Evolutionary conservation across 2,113 vertebrate species (phyloP), one percentile per base, ranked within the genome.

Genomic region (Cyanoramphus novaezelandiae): DNA sequence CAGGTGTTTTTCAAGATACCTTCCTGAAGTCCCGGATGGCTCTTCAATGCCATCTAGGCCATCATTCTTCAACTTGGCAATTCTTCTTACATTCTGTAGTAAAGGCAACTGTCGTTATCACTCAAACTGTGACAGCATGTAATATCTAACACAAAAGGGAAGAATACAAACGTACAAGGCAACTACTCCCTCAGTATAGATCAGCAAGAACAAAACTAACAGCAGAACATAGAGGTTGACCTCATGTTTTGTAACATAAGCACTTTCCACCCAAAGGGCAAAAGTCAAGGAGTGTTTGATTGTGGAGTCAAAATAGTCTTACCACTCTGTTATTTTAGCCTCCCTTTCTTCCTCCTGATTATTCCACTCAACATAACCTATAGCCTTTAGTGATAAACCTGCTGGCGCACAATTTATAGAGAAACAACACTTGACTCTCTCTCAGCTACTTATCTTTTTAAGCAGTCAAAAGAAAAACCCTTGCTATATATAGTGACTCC

Each of bases 331-430:
- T 98, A 97, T 98, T 98, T 97, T 98, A 98, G 96, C 97, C 98
- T 98, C 98, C 98, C 96, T 85, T 93, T 97, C 98, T 98, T 98
- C 98, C 97, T 98, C 95, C 87, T 82, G 95, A 97, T 97, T 97
- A 91, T 97, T 95, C 95, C 65, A 82, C 94, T 97, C 97, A 88
- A 94, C 97, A 91, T 97, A 97, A 98, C 97, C 98, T 97, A 92
- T 75, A 84, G 92, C 50, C 1, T 88, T 93, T 64, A 93, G 97
- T 43, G 97, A 98, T 98, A 98, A 98, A 98, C 97, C 94, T 91
- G 81, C 96, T 97, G 97, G 96, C 96, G 71, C 92, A 97, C 92
- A 88, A 96, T 97, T 98, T 98, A 98, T 95, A 97, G 97, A 96
- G 96, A 94, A 98, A 98, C 93, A 98, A 98, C 97, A 93, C 96